Evolutionary conservation across 53 echinoderm and acorn worm species (phyloP).

Genomic region (Luidia sarsii): DNA sequence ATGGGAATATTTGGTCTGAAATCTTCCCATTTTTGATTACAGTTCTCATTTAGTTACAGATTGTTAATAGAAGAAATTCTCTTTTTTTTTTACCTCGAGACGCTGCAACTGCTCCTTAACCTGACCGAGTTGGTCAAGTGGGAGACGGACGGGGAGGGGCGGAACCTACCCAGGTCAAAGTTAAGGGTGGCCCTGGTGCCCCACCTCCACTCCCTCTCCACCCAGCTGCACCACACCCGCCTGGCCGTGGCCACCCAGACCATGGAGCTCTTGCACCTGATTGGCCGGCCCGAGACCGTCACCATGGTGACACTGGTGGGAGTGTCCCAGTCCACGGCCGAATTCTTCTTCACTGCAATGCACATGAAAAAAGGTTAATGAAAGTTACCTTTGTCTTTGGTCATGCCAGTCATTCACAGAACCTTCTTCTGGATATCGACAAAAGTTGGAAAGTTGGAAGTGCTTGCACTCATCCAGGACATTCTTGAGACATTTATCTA

Average conservation of each 20-base stretch:
- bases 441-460: too few species aligned
- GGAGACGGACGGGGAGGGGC: constrained; percentile 48
- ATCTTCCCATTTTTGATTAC: too few species aligned
- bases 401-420: too few species aligned
- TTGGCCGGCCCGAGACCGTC: constrained; percentile 69
- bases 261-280: constrained; percentile 82
- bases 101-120: constrained; percentile 81
- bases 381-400: too few species aligned
- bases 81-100: constrained; percentile 49
- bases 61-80: too few species aligned
- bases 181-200: constrained; percentile 59
- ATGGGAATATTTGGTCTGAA: too few species aligned
- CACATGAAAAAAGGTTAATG: constrained; percentile 67
- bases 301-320: constrained; percentile 74
- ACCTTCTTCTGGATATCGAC: too few species aligned
- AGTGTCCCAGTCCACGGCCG: constrained; percentile 77
- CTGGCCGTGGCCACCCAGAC: constrained; percentile 70
- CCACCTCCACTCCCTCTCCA: constrained; percentile 81
- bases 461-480: too few species aligned
- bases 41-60: too few species aligned
- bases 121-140: constrained; percentile 70
- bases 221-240: constrained; percentile 85
- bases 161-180: constrained; percentile 45
- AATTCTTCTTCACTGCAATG: constrained; percentile 80
- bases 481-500: too few species aligned